phyloP scores from a whole-genome alignment of 2,888 invertebrate genomes.

The Chorisops tibialis region DNA sequence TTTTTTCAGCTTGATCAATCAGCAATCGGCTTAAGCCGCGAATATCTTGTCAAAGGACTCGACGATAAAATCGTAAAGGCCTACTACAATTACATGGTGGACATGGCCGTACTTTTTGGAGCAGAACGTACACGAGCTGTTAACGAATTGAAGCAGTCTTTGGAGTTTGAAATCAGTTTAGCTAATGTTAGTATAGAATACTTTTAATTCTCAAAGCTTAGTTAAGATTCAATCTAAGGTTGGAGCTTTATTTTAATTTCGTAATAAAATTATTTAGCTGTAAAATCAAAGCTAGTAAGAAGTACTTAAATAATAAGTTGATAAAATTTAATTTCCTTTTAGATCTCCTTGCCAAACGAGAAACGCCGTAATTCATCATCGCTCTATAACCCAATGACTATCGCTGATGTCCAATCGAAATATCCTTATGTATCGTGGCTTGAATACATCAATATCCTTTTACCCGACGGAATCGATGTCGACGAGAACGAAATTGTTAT shows the following conservation, averaged over 20 bases:
- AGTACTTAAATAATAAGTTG: too few species aligned
- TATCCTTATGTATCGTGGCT: slow-evolving; percentile 62
- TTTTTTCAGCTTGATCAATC: slow-evolving; percentile 77
- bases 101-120: slow-evolving; percentile 80
- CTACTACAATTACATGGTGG: slow-evolving; percentile 83
- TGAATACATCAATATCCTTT: slow-evolving; percentile 76
- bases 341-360: slow-evolving; percentile 85
- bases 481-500: slow-evolving; percentile 72
- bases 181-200: slow-evolving; percentile 74
- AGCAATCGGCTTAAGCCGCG: slow-evolving; percentile 76
- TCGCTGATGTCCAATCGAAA: slow-evolving; percentile 69
- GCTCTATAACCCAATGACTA: slow-evolving; percentile 87
- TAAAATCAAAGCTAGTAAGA: too few species aligned
- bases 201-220: neutral
- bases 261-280: too few species aligned
- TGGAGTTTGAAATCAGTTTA: slow-evolving; percentile 83
- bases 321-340: too few species aligned
- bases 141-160: slow-evolving; percentile 70
- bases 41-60: slow-evolving; percentile 79
- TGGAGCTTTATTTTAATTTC: neutral
- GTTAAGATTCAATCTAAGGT: neutral
- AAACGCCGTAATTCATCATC: slow-evolving; percentile 86
- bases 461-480: slow-evolving; percentile 64
- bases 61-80: slow-evolving; percentile 81
- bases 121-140: slow-evolving; percentile 68